A percentile compares a stretch with the other conserved stretches of the same genome.
These are phyloP conservation scores for Sciurus carolinensis DNA, from an alignment of 2,797 vertebrate species.

Conservation along the genomic window DNA sequence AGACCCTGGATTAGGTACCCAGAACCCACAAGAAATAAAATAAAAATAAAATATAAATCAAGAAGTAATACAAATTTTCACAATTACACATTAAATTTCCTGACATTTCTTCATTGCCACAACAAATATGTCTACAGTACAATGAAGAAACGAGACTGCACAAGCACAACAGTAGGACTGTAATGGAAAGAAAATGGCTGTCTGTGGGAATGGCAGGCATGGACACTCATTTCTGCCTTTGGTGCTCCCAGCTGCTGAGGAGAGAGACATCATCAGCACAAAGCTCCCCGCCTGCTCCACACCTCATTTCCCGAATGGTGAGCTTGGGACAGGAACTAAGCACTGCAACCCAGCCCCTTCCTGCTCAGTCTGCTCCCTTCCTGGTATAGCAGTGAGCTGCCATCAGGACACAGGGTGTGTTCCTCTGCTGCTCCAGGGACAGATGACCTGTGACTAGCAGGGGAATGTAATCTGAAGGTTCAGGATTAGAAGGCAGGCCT, in stretches of 20 bases:
- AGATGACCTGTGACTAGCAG: neutral
- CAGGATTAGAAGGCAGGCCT: neutral
- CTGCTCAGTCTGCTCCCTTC: neutral
- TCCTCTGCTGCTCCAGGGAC: neutral
- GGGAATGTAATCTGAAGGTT: neutral
- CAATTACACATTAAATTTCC: neutral
- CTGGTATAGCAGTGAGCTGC: neutral
- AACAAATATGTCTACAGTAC: neutral
- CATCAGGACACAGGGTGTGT: neutral
- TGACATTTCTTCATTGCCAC: neutral
- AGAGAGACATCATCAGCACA: neutral
- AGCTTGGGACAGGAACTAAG: neutral
- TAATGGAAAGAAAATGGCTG: neutral
- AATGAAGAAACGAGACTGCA: neutral
- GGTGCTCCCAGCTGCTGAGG: neutral
- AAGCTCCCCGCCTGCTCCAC: neutral
- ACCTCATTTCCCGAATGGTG: neutral
- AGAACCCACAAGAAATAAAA: neutral
- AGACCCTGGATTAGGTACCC: neutral
- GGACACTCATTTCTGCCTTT: neutral
- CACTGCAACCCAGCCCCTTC: neutral
- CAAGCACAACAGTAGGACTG: neutral
- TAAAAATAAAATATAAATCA: neutral
- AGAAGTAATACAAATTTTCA: neutral
- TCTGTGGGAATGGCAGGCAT: neutral